These are phyloP conservation scores for Cryptomyrus ogoouensis DNA, from an alignment of 2,113 vertebrate genomes.

Conservation along the genomic window DNA sequence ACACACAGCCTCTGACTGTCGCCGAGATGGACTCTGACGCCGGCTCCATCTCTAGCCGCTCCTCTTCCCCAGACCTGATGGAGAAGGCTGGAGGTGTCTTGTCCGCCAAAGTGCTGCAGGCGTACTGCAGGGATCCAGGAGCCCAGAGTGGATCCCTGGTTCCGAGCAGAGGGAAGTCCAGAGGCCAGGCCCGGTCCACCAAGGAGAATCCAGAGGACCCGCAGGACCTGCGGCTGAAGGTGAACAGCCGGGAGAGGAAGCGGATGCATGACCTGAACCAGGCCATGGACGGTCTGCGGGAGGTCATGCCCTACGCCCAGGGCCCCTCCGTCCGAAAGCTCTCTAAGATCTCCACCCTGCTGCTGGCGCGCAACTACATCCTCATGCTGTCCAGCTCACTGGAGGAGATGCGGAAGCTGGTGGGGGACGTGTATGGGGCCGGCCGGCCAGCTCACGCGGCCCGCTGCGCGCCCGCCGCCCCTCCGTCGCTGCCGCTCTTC, in stretches of 20 bases:
- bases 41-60: constrained; percentile 63
- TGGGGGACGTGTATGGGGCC: constrained; percentile 65
- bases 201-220: constrained; percentile 57
- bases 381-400: constrained; percentile 71
- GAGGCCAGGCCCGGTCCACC: constrained; percentile 35
- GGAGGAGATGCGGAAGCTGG: constrained; percentile 74
- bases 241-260: constrained; percentile 72
- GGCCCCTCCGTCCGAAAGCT: constrained; percentile 74
- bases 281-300: constrained; percentile 72
- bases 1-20: too few species aligned
- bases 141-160: constrained; percentile 25
- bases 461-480: constrained; percentile 37
- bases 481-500: constrained; percentile 52
- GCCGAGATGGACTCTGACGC: constrained; percentile 63
- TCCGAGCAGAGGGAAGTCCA: constrained; percentile 33
- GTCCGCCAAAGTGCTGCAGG: constrained; percentile 63
- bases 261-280: constrained; percentile 76
- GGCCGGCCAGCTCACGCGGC: constrained; percentile 40
- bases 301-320: constrained; percentile 73
- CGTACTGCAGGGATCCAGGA: constrained; percentile 47
- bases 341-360: constrained; percentile 72
- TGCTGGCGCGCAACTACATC: constrained; percentile 74
- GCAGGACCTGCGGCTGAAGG: constrained; percentile 69
- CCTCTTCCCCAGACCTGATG: constrained; percentile 67
- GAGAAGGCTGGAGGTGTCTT: constrained; percentile 59